These are phyloP conservation scores for Anisognathus igniventris DNA, from an alignment of 2,797 vertebrate genomes.

Conservation along the genomic window DNA sequence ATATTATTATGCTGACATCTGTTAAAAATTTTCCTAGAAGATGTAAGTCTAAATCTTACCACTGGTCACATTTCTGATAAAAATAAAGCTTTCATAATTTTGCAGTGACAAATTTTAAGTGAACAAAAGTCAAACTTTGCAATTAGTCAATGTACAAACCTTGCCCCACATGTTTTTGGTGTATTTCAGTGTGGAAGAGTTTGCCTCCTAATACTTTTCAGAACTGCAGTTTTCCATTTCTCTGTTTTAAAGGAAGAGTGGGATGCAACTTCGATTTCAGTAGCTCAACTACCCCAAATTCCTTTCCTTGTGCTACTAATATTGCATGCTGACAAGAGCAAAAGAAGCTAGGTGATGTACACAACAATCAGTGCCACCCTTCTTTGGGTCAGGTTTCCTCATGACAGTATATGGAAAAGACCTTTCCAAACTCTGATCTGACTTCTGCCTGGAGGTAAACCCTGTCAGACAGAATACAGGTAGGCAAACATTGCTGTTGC, in stretches of 20 bases:
- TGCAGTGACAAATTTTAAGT: not conserved
- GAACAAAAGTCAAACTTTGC: not conserved
- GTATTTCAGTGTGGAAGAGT: not conserved
- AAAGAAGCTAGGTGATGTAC: not conserved
- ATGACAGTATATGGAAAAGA: not conserved
- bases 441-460: not conserved
- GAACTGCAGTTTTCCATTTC: not conserved
- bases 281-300: not conserved
- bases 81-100: not conserved
- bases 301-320: not conserved
- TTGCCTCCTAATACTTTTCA: not conserved
- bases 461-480: not conserved
- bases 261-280: not conserved
- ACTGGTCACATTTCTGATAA: not conserved
- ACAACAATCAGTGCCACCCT: not conserved
- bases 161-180: not conserved
- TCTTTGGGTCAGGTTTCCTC: not conserved
- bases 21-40: not conserved
- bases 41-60: not conserved
- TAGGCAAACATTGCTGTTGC: accelerated
- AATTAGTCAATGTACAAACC: not conserved
- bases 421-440: not conserved
- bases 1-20: not conserved
- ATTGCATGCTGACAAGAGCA: not conserved
- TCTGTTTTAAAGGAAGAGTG: not conserved